A percentile compares a stretch with the other conserved stretches of the same genome.
Conservation (phyloP, 2,797 vertebrate species). For the Tiaroga cobitis region DNA sequence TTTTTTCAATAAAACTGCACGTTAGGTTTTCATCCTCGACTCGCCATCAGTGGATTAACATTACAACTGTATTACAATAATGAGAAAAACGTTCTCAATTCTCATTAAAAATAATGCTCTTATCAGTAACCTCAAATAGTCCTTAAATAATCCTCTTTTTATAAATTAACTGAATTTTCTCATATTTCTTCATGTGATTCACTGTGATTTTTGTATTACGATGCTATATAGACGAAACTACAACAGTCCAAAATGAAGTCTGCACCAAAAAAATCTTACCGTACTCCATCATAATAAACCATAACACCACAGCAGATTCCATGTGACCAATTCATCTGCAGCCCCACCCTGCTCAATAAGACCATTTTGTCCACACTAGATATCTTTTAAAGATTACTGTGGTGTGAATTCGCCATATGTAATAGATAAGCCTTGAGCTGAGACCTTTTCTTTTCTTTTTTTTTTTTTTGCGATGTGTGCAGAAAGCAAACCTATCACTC, state of each 20-base stretch:
- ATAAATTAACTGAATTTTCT: no score
- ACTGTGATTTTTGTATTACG: neutral
- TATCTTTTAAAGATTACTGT: slow-evolving; percentile 25
- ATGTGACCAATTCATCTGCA: neutral
- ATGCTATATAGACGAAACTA: neutral
- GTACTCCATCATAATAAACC: neutral
- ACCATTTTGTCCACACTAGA: slow-evolving; percentile 3
- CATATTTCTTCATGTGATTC: neutral
- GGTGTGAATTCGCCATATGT: neutral
- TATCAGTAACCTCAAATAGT: no score
- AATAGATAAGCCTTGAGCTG: slow-evolving; percentile 8
- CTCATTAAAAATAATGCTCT: neutral
- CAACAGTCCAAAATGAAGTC: neutral
- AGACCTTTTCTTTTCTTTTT: neutral
- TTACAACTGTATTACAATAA: neutral
- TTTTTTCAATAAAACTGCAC: neutral
- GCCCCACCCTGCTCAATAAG: neutral
- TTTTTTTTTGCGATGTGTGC: neutral
- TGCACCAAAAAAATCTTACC: neutral
- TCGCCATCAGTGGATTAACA: neutral
- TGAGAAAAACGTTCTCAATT: neutral
- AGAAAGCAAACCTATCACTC: slow-evolving; percentile 15
- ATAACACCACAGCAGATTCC: neutral
- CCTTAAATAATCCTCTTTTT: neutral
- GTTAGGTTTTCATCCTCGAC: neutral